Evolutionary conservation across 2,888 invertebrate species (phyloP).

Genomic region (Mamestra brassicae): DNA sequence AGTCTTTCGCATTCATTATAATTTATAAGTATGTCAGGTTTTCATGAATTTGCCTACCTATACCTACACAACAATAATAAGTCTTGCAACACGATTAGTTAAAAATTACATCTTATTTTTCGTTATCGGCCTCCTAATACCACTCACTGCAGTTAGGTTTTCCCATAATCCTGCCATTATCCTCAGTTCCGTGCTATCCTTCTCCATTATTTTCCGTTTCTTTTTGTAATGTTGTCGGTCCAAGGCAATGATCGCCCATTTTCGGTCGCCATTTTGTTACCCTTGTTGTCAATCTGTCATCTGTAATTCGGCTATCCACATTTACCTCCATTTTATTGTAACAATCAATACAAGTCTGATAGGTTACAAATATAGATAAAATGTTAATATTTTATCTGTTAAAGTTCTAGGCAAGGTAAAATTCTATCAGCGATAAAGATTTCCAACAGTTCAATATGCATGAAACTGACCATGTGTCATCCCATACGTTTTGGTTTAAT

Average conservation of each 20-base stretch:
- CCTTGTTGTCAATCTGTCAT: constrained; percentile 12
- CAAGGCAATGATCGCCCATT: constrained; percentile 43
- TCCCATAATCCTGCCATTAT: constrained; percentile 36
- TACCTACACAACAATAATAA: not conserved
- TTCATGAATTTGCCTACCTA: not conserved
- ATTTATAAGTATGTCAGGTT: no score
- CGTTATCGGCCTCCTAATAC: not conserved
- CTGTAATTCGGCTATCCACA: constrained; percentile 21
- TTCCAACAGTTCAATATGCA: no score
- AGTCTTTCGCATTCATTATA: no score
- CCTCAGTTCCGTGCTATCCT: not conserved
- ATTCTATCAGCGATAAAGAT: no score
- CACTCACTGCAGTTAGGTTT: constrained; percentile 1
- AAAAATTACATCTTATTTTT: constrained; percentile 7
- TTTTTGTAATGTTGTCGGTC: constrained; percentile 38
- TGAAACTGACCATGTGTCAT: no score
- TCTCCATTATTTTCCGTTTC: constrained; percentile 36
- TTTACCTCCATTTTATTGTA: not conserved
- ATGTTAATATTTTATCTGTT: no score
- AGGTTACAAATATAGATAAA: no score
- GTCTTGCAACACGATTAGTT: not conserved
- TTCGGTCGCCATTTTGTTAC: constrained; percentile 43
- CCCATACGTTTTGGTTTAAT: no score
- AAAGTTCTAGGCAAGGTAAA: no score
- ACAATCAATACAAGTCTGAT: not conserved